Base-by-base conservation (phyloP, 2,797 vertebrate genomes). In the Phrynocephalus forsythii region DNA sequence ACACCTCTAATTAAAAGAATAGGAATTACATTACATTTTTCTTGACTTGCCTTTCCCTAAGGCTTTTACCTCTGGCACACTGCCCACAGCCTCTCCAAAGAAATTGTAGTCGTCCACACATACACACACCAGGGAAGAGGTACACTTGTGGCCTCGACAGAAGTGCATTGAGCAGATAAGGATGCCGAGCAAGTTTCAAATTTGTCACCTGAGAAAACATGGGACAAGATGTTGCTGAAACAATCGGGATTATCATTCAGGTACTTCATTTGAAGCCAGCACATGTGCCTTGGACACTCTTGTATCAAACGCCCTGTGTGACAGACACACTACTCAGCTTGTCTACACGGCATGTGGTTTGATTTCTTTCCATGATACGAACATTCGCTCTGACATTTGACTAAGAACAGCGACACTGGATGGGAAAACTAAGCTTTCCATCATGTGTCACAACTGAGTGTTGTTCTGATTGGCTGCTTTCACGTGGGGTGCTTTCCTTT, bases 1-100 rank as follows among this genome's bases (percentile, higher is more conserved):
- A 44, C 86, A 87, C 52, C 87, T 63, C 33, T 93, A 86, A 93
- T 89, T 91, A 93, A 88, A 95, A 52, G 82, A 90, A 44, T 2
- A 72, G 6, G 38, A 76, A 69, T 82, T 38, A 72, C 82, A 30
- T 93, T 87, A 79, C 38, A 88, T 63, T 33, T 66, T 30, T 89
- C 86, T 84, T 20, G 80, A 6, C 52, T 63, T 77, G 20, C 24
- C 75, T 94, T 91, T 80, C 86, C 78, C 79, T 83, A 84, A 88
- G 50, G 48, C 66, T 91, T 86, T 84, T 89, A 6, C 73, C 91
- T 87, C 85, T 79, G 83, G 79, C 85, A 75, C 75, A 88, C 50
- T 91, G 50, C 76, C 91, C 82, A 72, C 79, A 91, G 38, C 78
- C 11, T 1, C 75, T 88, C 75, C 60, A 75, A 48, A 92, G 76